Evolutionary conservation across 1,140 invertebrate species (phyloP), one percentile per base, ranked within the genome.

Genomic region (Akabosia matsudoensis): DNA sequence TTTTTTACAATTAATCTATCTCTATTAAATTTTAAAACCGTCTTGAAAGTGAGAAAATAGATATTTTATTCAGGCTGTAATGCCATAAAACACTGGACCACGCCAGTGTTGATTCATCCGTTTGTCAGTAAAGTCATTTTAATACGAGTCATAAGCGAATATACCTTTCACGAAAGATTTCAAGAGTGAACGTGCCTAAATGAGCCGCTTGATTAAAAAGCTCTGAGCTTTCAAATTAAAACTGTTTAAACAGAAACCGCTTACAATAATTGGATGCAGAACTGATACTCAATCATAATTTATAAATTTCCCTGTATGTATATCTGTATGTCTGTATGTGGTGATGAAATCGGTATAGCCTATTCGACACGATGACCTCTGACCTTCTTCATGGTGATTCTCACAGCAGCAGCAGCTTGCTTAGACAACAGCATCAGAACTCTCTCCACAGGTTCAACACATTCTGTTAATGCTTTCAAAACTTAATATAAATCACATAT

Each of bases 321-420:
- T n/a, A n/a, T n/a, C 18, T 22, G 13, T 70, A 30, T 56, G 54
- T 56, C 54, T 56, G 10, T 56, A 56, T 56, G 2, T 67, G 22
- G 3, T 31, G 24, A 30, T 67, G 61, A 31, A 67, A 10, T 67
- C 37, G 61, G 10, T 16, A 67, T 67, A 67, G 61, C 61, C 61
- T 67, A 30, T 67, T 67, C 28, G 61, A 67, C 61, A 67, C 61
- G 61, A 67, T 67, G 61, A 30, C 61, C 61, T 30, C 61, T 67
- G 61, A 67, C 61, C 61, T 67, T 30, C 61, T 67, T 67, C 54
- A 61, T 24, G 61, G 61, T 67, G 61, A 67, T 31, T 67, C 61
- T 67, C 61, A 67, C 61, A 67, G 61, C 61, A 67, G 61, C 61
- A 67, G 61, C 28, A 31, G 61, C 61, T 67, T 67, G 61, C 61